phyloP scores from a whole-genome alignment of 2,113 vertebrate species.

The Trematomus loennbergii region DNA sequence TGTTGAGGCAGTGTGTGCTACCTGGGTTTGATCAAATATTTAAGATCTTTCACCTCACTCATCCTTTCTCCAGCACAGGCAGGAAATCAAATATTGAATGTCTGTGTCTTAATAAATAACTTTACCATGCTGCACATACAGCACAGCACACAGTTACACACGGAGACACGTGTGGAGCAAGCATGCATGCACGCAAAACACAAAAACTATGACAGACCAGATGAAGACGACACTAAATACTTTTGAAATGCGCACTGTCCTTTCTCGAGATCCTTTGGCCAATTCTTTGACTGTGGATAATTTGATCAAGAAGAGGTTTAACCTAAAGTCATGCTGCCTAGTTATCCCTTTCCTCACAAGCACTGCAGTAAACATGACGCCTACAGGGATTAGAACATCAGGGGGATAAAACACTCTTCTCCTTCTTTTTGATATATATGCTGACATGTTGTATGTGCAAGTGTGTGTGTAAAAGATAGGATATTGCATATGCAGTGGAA shows the following conservation, averaged over 20 bases:
- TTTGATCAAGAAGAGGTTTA: conserved; percentile 9
- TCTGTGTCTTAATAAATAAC: conserved; percentile 46
- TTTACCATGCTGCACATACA: conserved; percentile 15
- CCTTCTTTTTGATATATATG: conserved; percentile 14
- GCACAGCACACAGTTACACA: conserved; percentile 20
- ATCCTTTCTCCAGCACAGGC: conserved; percentile 36
- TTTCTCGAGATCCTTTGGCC: not conserved
- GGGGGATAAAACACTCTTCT: not conserved
- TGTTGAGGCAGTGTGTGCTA: conserved; percentile 26
- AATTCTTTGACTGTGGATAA: conserved; percentile 1
- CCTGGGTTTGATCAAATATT: conserved; percentile 66
- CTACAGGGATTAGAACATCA: conserved; percentile 20
- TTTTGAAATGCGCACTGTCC: not conserved
- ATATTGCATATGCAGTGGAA: not conserved
- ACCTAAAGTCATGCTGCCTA: not conserved
- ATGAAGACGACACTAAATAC: not conserved
- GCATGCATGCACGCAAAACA: conserved; percentile 10
- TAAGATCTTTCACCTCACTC: conserved; percentile 47
- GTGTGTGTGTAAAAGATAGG: conserved; percentile 2
- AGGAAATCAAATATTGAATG: conserved; percentile 65
- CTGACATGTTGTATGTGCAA: conserved; percentile 1
- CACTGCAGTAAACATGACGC: conserved; percentile 16
- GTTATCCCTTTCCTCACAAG: conserved; percentile 9
- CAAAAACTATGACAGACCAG: not conserved
- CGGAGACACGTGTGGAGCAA: not conserved